phyloP scores from a whole-genome alignment of 1,140 invertebrate species.

The Zaprionus ornatus region DNA sequence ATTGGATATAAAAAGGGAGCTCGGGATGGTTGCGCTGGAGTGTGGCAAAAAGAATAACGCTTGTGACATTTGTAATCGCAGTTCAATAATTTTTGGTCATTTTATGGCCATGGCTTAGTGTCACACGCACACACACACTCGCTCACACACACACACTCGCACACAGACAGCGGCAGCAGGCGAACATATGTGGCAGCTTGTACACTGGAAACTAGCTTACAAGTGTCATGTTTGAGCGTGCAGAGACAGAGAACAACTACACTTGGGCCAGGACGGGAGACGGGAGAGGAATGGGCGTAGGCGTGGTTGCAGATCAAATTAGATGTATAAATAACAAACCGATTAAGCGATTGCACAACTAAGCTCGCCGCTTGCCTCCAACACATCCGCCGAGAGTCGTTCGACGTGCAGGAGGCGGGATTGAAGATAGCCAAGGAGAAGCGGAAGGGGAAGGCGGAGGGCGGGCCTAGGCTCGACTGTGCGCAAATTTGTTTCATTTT shows the following conservation, averaged over 20 bases:
- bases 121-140: constrained; percentile 14
- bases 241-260: constrained; percentile 17
- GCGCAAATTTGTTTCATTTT: constrained; percentile 69
- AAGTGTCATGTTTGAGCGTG: constrained; percentile 70
- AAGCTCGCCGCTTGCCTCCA: constrained; percentile 53
- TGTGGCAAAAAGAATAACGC: constrained; percentile 33
- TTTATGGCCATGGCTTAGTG: constrained; percentile 72
- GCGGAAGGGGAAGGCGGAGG: not conserved
- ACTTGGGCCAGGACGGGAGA: constrained; percentile 4
- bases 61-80: constrained; percentile 79
- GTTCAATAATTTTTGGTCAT: constrained; percentile 79
- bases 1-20: constrained; percentile 37
- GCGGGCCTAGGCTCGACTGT: not conserved
- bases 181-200: constrained; percentile 6
- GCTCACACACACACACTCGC: constrained; percentile 12
- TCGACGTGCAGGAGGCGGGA: not conserved
- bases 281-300: constrained; percentile 11
- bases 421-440: not conserved
- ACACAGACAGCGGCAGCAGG: constrained; percentile 18
- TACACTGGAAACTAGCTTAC: constrained; percentile 65
- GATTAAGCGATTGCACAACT: constrained; percentile 77
- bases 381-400: constrained; percentile 36
- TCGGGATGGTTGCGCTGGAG: not conserved
- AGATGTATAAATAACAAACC: constrained; percentile 82
- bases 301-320: constrained; percentile 77